phyloP scores from a whole-genome alignment of 2,113 vertebrate genomes.

The Platysternon megacephalum region DNA sequence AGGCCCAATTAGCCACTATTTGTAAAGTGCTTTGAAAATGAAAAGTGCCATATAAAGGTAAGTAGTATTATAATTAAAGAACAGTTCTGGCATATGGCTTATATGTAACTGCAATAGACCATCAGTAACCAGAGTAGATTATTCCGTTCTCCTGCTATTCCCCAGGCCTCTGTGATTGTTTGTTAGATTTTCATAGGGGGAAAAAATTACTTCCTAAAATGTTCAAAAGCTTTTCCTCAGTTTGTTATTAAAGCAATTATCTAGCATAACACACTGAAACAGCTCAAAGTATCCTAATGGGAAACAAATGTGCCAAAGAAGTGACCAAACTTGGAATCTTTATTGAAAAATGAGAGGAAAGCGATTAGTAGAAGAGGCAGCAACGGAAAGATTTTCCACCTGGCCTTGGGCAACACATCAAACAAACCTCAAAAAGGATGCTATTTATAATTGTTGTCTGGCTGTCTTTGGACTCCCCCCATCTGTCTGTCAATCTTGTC shows the following conservation, averaged over 20 bases:
- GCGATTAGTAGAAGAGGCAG: slow-evolving; percentile 78
- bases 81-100: slow-evolving; percentile 3
- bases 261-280: slow-evolving; percentile 84
- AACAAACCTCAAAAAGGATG: slow-evolving; percentile 76
- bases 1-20: background rate
- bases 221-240: slow-evolving; percentile 84
- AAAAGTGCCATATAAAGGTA: slow-evolving; percentile 55
- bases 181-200: slow-evolving; percentile 72
- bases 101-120: slow-evolving; percentile 17
- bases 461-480: slow-evolving; percentile 52
- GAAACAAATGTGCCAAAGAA: slow-evolving; percentile 84
- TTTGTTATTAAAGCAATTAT: slow-evolving; percentile 91
- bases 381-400: slow-evolving; percentile 83
- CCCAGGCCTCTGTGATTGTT: slow-evolving; percentile 71
- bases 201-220: slow-evolving; percentile 86
- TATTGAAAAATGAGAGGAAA: slow-evolving; percentile 85
- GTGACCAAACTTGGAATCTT: slow-evolving; percentile 74
- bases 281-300: slow-evolving; percentile 82
- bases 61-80: slow-evolving; percentile 48
- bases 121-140: background rate
- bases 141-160: background rate
- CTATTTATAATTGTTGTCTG: slow-evolving; percentile 83
- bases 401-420: slow-evolving; percentile 84
- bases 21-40: slow-evolving; percentile 40
- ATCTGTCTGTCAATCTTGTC: slow-evolving; percentile 47